These are phyloP conservation scores for Corythornis vintsioides DNA, from an alignment of 2,113 vertebrate species.

Conservation along the genomic window DNA sequence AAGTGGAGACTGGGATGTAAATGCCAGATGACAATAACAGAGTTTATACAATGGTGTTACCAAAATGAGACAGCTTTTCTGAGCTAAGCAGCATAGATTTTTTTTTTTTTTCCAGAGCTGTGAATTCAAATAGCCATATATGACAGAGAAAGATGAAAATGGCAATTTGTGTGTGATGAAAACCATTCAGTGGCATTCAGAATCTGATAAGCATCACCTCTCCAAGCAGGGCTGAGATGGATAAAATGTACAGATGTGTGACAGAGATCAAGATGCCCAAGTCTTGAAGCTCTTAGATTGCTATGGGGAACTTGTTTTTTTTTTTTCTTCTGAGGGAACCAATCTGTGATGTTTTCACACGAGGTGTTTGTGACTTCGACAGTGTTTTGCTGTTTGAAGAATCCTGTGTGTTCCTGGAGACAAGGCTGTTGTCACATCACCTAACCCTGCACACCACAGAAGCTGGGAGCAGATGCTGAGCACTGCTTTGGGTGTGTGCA, in stretches of 20 bases:
- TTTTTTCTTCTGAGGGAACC: neutral
- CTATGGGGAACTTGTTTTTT: neutral
- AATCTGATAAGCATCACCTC: neutral
- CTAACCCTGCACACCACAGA: neutral
- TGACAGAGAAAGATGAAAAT: neutral
- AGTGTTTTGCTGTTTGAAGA: neutral
- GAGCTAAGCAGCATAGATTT: neutral
- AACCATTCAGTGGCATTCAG: neutral
- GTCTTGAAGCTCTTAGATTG: neutral
- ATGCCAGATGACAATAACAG: neutral
- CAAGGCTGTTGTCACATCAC: neutral
- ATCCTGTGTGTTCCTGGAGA: neutral
- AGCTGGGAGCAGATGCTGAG: neutral
- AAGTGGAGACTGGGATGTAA: neutral
- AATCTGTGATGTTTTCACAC: neutral
- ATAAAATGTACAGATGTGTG: neutral
- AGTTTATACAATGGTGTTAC: neutral
- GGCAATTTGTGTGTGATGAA: neutral
- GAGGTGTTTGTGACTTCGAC: neutral
- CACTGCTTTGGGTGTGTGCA: neutral
- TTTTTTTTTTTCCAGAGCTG: neutral
- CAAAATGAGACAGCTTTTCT: neutral
- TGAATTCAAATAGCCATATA: neutral
- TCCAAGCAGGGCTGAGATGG: neutral
- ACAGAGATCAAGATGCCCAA: neutral